Percentiles rank a stretch among this genome's conserved stretches.
These are phyloP conservation scores for Microctenopoma stevenorrisi DNA, from an alignment of 2,797 vertebrate genomes.

Conservation along the genomic window DNA sequence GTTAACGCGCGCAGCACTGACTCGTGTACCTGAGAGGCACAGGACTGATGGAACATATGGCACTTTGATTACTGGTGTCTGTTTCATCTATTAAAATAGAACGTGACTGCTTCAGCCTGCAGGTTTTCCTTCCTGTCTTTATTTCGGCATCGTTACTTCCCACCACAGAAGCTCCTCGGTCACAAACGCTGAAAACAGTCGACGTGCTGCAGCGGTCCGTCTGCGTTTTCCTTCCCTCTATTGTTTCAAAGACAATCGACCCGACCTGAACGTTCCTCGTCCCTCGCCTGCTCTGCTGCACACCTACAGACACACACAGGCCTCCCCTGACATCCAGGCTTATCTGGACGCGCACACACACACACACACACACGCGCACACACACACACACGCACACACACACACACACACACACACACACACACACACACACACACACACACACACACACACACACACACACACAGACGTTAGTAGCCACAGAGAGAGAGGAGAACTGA, in stretches of 20 bases:
- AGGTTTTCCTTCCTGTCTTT: conserved; percentile 49
- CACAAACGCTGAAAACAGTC: background rate
- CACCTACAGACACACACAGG: conserved; percentile 9
- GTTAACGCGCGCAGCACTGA: too few relatives aligned
- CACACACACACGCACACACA: background rate
- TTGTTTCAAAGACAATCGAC: conserved; percentile 69
- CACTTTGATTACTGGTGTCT: background rate
- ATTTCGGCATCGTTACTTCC: conserved; percentile 35
- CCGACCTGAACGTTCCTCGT: conserved; percentile 17
- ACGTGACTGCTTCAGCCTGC: background rate
- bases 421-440: too few relatives aligned
- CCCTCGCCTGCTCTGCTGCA: background rate
- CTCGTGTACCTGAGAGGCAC: too few relatives aligned
- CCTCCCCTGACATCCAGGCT: too few relatives aligned
- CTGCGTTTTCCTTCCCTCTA: conserved; percentile 59
- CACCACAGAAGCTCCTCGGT: conserved; percentile 34
- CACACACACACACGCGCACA: background rate
- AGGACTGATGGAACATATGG: background rate
- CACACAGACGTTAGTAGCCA: conserved; percentile 16
- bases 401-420: conserved; percentile 2
- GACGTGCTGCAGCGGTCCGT: conserved; percentile 8
- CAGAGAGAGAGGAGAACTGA: conserved; percentile 1
- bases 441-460: conserved; percentile 9
- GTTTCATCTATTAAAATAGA: background rate
- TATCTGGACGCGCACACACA: too few relatives aligned